These are phyloP conservation scores for Drosophila pseudotalamancana DNA, from an alignment of 2,888 invertebrate genomes.

Conservation along the genomic window DNA sequence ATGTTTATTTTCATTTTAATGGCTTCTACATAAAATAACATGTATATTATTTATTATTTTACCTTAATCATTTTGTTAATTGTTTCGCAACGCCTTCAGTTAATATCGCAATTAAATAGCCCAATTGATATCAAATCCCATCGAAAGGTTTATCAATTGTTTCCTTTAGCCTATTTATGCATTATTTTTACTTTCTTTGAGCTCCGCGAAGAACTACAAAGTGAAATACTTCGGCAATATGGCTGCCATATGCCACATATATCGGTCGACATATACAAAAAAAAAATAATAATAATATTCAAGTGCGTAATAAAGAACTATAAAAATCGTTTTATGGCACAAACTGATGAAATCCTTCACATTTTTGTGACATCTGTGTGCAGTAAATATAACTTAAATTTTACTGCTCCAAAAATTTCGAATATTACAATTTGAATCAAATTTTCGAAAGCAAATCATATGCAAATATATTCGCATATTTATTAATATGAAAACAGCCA, in stretches of 20 bases:
- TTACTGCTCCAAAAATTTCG: neutral
- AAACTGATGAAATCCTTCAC: neutral
- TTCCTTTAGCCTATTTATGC: too few species aligned
- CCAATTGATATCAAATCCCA: neutral
- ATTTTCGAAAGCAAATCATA: neutral
- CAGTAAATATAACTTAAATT: neutral
- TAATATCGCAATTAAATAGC: neutral
- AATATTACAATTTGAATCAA: neutral
- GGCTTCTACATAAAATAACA: neutral
- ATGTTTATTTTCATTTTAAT: conserved; percentile 19
- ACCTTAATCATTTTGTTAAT: conserved; percentile 5
- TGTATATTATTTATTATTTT: conserved; percentile 15
- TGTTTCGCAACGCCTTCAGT: neutral
- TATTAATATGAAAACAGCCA: too few species aligned
- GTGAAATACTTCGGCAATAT: conserved; percentile 7
- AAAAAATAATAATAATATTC: neutral
- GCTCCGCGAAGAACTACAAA: too few species aligned
- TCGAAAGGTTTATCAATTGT: neutral
- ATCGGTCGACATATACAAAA: too few species aligned
- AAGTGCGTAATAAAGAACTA: neutral
- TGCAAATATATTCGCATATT: neutral
- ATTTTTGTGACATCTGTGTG: conserved; percentile 7
- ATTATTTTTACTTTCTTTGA: too few species aligned
- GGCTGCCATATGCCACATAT: conserved; percentile 9
- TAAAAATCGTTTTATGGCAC: neutral